Evolutionary conservation across 2,797 vertebrate species (phyloP), one percentile per base, ranked within the genome.

Genomic region (Decapterus maruadsi): DNA sequence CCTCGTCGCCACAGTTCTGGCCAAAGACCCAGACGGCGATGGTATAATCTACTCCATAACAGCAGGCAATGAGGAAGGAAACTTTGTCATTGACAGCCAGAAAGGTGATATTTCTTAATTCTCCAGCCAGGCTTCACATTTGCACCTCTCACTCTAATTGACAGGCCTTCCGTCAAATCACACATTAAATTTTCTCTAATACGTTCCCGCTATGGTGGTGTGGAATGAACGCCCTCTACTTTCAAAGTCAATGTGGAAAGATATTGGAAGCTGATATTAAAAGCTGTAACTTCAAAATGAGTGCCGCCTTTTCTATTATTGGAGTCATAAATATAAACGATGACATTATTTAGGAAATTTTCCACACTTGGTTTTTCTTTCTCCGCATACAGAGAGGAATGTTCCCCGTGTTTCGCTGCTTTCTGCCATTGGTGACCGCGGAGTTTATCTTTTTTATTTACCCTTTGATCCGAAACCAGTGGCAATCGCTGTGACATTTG

Each of bases 11-110:
- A 96, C 97, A 1, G 96, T 98, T 34, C 93, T 95, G 86, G 97
- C 97, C 71, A 95, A 97, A 81, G 97, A 98, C 83, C 96, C 96
- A 13, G 97, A 98, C 76, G 96, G 97, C 10, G 97, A 97, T 54
- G 94, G 93, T 38, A 96, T 98, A 83, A 94, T 90, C 12, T 98
- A 97, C 14, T 94, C 93, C 75, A 96, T 98, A 88, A 89, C 94
- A 5, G 94, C 95, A 40, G 97, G 97, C 73, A 97, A 97, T 67
- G 93, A 95, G 73, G 94, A 96, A 50, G 96, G 94, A 80, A 97
- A 97, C 90, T 98, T 98, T 69, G 89, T 97, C 91, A 97, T 98
- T 8, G 97, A 97, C 92, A 95, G 92, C 82, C 96, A 96, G 92
- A 97, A 97, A 97, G 97, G 97, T 98, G 83, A 94, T 85, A 31